phyloP scores from a whole-genome alignment of 2,888 invertebrate genomes.

The Hydriomena furcata region DNA sequence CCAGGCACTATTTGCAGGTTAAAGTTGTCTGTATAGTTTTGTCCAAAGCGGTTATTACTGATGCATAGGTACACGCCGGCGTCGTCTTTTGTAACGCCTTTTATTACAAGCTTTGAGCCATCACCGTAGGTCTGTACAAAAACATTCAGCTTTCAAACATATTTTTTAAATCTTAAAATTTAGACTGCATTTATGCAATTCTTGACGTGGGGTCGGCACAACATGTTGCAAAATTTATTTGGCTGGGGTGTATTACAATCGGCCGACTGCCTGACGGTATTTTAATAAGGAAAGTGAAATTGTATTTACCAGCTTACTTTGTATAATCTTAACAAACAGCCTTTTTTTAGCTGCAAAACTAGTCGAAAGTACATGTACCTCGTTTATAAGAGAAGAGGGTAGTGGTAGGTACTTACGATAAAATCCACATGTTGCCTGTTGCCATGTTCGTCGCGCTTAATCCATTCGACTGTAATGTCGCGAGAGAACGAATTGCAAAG shows the following conservation, averaged over 20 bases:
- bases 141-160: neutral
- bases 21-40: conserved; percentile 78
- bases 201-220: no score
- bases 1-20: conserved; percentile 63
- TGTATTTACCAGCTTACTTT: no score
- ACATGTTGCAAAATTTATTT: no score
- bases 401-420: conserved; percentile 62
- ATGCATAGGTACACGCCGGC: conserved; percentile 89
- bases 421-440: conserved; percentile 63
- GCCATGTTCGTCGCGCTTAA: conserved; percentile 58
- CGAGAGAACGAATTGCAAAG: conserved; percentile 51
- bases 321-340: no score
- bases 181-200: no score
- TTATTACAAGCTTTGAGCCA: conserved; percentile 85
- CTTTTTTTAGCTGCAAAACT: no score
- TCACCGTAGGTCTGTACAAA: conserved; percentile 72
- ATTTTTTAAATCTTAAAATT: no score
- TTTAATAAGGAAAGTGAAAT: no score
- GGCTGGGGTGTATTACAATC: no score
- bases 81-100: conserved; percentile 87
- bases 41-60: conserved; percentile 77
- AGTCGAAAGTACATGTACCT: no score
- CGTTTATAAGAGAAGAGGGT: no score
- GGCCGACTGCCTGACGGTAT: no score
- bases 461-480: conserved; percentile 54